These are phyloP conservation scores for Heloderma charlesbogerti DNA, from an alignment of 2,113 vertebrate species.

Conservation along the genomic window DNA sequence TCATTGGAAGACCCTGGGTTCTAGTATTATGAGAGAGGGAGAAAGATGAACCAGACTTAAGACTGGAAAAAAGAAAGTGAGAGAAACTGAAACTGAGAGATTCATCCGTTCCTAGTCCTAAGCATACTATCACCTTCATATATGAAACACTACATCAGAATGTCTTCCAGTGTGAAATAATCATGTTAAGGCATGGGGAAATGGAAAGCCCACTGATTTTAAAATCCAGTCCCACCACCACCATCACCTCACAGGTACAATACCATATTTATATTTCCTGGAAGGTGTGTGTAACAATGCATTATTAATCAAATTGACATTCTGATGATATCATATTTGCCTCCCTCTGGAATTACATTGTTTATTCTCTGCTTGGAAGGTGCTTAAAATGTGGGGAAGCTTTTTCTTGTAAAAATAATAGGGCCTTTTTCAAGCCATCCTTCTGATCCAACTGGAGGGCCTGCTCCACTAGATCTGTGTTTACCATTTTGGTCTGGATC, in stretches of 20 bases:
- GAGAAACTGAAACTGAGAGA: no score
- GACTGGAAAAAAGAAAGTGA: no score
- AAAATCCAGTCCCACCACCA: conserved; percentile 12
- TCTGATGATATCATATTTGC: conserved; percentile 46
- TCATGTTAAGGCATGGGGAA: not conserved
- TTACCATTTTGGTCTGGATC: conserved; percentile 54
- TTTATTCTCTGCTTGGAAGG: conserved; percentile 55
- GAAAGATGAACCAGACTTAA: no score
- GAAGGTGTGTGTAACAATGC: conserved; percentile 11
- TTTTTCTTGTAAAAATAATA: conserved; percentile 71
- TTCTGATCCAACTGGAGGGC: conserved; percentile 70
- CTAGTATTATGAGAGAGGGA: no score
- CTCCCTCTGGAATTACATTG: conserved; percentile 40
- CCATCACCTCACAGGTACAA: conserved; percentile 23
- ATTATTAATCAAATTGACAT: conserved; percentile 46
- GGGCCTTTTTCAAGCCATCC: conserved; percentile 28
- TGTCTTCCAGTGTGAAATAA: not conserved
- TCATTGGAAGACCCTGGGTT: no score
- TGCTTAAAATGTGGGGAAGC: conserved; percentile 55
- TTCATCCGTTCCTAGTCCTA: not conserved
- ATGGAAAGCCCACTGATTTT: not conserved
- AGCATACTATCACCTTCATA: not conserved
- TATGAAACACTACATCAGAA: not conserved
- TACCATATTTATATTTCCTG: not conserved
- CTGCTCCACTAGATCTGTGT: conserved; percentile 26